Percentiles rank a stretch among this genome's conserved stretches.
Conservation (phyloP, 1,140 invertebrate genomes). For the Brachystomella parvula region DNA sequence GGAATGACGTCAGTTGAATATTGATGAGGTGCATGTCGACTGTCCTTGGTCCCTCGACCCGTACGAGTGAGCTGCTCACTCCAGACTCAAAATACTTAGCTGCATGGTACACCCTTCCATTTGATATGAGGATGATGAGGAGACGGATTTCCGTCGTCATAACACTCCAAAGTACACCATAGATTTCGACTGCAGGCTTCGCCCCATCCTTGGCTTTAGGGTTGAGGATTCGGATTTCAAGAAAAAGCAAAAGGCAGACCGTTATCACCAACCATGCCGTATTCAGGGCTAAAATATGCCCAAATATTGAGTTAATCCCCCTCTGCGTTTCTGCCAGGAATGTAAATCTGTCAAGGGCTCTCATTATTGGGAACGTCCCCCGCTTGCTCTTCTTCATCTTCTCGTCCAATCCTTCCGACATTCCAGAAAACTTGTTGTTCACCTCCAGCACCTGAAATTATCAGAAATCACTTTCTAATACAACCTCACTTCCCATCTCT, state of each 20-base stretch:
- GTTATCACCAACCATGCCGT: conserved; percentile 12
- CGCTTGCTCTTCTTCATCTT: neutral
- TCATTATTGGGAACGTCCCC: neutral
- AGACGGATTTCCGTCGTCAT: conserved; percentile 11
- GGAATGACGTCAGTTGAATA: conserved; percentile 7
- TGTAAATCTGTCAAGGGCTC: conserved; percentile 18
- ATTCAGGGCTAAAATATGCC: conserved; percentile 20
- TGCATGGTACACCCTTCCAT: conserved; percentile 27
- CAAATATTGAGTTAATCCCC: conserved; percentile 25
- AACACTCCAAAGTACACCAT: neutral
- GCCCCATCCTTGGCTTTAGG: neutral
- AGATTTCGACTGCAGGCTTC: neutral
- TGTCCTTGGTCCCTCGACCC: neutral
- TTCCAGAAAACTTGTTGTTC: too few relatives aligned
- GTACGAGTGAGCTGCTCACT: neutral
- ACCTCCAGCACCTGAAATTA: too few relatives aligned
- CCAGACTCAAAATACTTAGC: conserved; percentile 19
- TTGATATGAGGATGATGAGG: conserved; percentile 23
- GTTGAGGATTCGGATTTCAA: conserved; percentile 17
- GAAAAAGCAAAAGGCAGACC: conserved; percentile 14
- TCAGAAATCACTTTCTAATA: too few relatives aligned
- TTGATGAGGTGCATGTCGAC: conserved; percentile 11
- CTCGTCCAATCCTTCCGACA: too few relatives aligned
- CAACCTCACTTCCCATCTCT: too few relatives aligned
- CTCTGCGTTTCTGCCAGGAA: conserved; percentile 13